Percentiles rank a stretch among this genome's conserved stretches.
Conservation (phyloP, 2,113 vertebrate genomes). For the Dipodomys merriami region DNA sequence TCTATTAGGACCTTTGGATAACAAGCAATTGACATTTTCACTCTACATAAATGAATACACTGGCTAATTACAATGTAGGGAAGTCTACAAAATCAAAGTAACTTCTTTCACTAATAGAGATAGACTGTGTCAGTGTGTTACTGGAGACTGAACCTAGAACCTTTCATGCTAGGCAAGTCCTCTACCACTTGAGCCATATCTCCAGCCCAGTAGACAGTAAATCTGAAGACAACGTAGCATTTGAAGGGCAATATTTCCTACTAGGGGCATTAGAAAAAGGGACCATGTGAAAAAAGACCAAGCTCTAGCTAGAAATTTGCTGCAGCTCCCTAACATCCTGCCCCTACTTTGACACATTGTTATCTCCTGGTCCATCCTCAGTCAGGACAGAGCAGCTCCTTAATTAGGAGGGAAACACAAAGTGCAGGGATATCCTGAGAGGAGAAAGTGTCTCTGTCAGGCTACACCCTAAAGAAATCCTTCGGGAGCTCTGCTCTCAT, state of each 20-base stretch:
- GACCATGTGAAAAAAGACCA: neutral
- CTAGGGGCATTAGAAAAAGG: neutral
- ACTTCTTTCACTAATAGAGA: conserved; percentile 11
- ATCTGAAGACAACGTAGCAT: neutral
- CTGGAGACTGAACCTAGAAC: no score
- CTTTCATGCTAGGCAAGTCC: no score
- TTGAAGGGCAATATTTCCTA: neutral
- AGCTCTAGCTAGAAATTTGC: neutral
- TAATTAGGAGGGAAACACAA: neutral
- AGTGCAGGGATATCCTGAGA: neutral
- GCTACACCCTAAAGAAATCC: neutral
- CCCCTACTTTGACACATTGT: neutral
- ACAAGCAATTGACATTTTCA: conserved; percentile 21
- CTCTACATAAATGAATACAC: neutral
- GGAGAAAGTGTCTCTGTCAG: conserved; percentile 1
- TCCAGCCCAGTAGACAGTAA: neutral
- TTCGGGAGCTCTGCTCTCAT: neutral
- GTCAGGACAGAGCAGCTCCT: neutral
- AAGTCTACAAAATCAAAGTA: conserved; percentile 7
- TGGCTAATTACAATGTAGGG: neutral
- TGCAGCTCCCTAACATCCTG: neutral
- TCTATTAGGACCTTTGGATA: neutral
- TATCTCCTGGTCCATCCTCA: neutral
- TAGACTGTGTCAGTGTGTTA: neutral
- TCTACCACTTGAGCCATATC: no score